Percentiles rank a stretch among this genome's conserved stretches.
These are phyloP conservation scores for Centropus unirufus DNA, from an alignment of 2,113 vertebrate genomes.

Conservation along the genomic window DNA sequence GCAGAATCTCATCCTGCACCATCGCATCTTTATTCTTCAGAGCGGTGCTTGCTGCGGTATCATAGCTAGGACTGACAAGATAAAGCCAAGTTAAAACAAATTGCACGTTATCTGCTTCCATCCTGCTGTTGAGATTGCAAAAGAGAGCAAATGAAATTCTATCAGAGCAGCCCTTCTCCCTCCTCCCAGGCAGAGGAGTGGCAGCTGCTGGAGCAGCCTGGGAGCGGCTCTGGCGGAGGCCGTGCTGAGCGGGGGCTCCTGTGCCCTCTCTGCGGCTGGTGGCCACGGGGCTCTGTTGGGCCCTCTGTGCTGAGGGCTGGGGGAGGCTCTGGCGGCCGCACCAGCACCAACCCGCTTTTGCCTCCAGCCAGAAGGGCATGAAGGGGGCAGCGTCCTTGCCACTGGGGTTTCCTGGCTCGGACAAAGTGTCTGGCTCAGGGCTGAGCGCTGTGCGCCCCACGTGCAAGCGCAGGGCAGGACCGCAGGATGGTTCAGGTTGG, in stretches of 20 bases:
- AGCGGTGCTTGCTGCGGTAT: neutral
- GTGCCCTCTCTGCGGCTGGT: neutral
- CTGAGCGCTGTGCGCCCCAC: no score
- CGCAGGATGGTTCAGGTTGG: no score
- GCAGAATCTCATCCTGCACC: slow-evolving; percentile 1
- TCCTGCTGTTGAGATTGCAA: neutral
- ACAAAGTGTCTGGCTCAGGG: neutral
- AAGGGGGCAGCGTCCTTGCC: neutral
- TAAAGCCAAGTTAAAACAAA: slow-evolving; percentile 53
- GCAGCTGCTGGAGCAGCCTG: neutral
- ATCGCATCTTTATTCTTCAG: slow-evolving; percentile 4
- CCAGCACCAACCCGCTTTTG: neutral
- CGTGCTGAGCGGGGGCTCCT: neutral
- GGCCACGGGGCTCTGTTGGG: neutral
- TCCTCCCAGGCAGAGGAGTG: neutral
- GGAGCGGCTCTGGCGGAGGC: neutral
- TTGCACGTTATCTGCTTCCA: slow-evolving; percentile 28
- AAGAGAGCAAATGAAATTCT: slow-evolving; percentile 33
- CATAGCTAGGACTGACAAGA: slow-evolving; percentile 24
- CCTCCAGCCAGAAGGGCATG: neutral
- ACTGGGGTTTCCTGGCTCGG: neutral
- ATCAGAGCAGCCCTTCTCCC: neutral
- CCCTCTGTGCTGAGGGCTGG: neutral
- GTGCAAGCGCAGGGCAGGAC: no score
- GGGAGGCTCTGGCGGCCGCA: neutral